Evolutionary conservation across 2,797 vertebrate species (phyloP).

Genomic region (Tolypeutes matacus): DNA sequence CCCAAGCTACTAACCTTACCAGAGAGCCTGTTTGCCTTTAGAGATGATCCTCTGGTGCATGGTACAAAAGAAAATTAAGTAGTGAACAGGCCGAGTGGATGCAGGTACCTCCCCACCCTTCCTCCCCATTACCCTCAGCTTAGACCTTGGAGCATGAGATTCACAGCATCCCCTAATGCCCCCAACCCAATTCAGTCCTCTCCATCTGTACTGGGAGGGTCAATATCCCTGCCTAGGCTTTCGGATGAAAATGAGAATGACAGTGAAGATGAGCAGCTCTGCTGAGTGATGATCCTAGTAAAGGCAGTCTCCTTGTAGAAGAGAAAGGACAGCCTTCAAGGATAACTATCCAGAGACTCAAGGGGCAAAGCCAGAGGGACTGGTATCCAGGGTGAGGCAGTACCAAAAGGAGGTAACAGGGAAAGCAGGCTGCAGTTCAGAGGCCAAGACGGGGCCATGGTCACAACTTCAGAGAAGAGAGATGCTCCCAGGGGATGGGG

Average conservation of each 20-base stretch:
- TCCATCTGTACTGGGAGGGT: not conserved
- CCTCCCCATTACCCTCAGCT: slow-evolving; percentile 69
- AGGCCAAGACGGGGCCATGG: not conserved
- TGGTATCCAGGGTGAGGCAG: slow-evolving; percentile 17
- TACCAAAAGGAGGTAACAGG: slow-evolving; percentile 27
- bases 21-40: slow-evolving; percentile 86
- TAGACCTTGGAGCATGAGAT: slow-evolving; percentile 31
- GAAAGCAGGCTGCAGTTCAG: slow-evolving; percentile 14
- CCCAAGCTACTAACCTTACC: slow-evolving; percentile 86
- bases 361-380: slow-evolving; percentile 29
- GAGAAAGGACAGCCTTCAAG: slow-evolving; percentile 42
- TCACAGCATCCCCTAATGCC: slow-evolving; percentile 24
- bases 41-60: slow-evolving; percentile 88
- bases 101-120: slow-evolving; percentile 52
- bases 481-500: not conserved
- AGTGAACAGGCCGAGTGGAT: slow-evolving; percentile 84
- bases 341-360: slow-evolving; percentile 45
- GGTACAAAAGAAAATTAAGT: slow-evolving; percentile 89
- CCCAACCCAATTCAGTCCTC: slow-evolving; percentile 30
- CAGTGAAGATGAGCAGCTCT: slow-evolving; percentile 68
- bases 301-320: slow-evolving; percentile 24
- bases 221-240: slow-evolving; percentile 52
- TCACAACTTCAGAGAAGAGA: slow-evolving; percentile 52
- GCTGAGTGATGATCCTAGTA: slow-evolving; percentile 33
- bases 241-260: slow-evolving; percentile 81